These are phyloP conservation scores for Antheraea yamamai DNA, from an alignment of 2,888 invertebrate species.

Conservation along the genomic window DNA sequence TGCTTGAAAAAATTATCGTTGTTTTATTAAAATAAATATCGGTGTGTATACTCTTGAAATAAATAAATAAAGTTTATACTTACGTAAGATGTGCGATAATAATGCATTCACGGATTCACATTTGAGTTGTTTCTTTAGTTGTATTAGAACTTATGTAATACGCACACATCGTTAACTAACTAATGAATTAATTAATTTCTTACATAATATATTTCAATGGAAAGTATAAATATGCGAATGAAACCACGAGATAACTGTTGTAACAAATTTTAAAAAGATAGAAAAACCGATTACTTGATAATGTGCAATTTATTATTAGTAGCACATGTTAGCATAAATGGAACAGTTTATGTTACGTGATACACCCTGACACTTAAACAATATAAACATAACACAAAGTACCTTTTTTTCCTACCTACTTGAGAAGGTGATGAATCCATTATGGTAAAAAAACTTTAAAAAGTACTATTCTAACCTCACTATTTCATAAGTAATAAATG, in stretches of 20 bases:
- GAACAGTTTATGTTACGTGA: conserved; percentile 17
- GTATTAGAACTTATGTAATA: too few relatives aligned
- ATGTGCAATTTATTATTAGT: conserved; percentile 1
- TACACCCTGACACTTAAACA: conserved; percentile 16
- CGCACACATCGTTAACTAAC: too few relatives aligned
- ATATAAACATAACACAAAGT: conserved; percentile 30
- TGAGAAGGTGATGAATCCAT: conserved; percentile 79
- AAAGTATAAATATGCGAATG: background rate
- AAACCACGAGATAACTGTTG: background rate
- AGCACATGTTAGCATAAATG: conserved; percentile 19
- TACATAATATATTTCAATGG: background rate
- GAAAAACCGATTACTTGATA: background rate
- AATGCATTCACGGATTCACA: too few relatives aligned
- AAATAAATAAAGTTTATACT: too few relatives aligned
- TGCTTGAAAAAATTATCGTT: too few relatives aligned
- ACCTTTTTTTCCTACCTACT: conserved; percentile 85
- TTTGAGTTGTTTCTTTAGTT: too few relatives aligned
- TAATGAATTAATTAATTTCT: too few relatives aligned
- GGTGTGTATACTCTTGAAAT: too few relatives aligned
- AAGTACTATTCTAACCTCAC: conserved; percentile 59
- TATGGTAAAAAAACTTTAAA: conserved; percentile 41
- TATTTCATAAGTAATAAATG: conserved; percentile 31
- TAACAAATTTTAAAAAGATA: background rate
- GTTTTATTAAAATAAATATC: too few relatives aligned
- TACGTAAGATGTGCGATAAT: too few relatives aligned